A percentile compares a stretch with the other conserved stretches of the same genome.
These are phyloP conservation scores for Ancistrus triradiatus DNA, from an alignment of 2,113 vertebrate genomes.

Conservation along the genomic window DNA sequence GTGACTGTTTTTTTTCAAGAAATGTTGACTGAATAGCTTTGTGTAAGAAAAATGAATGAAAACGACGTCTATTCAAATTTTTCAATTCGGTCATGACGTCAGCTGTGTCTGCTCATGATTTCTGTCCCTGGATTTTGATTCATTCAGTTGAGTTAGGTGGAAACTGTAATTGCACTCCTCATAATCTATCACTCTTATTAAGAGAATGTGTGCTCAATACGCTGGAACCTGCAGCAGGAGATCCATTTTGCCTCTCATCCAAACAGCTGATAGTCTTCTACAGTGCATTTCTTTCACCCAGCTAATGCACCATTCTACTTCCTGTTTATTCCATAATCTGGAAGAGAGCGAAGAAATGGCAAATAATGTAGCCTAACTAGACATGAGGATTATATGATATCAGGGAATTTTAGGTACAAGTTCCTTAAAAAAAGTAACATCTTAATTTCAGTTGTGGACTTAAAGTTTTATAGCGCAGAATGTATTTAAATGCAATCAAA, in stretches of 20 bases:
- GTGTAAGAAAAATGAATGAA: conserved; percentile 41
- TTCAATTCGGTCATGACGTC: conserved; percentile 39
- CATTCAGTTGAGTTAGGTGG: conserved; percentile 47
- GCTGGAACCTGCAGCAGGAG: conserved; percentile 41
- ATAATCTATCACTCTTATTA: conserved; percentile 42
- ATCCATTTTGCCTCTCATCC: conserved; percentile 14
- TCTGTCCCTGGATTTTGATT: conserved; percentile 9
- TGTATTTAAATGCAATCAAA: conserved; percentile 75
- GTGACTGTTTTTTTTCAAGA: conserved; percentile 62
- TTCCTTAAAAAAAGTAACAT: conserved; percentile 63
- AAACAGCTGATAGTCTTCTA: conserved; percentile 24
- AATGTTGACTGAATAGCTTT: conserved; percentile 53
- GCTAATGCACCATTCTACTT: conserved; percentile 44
- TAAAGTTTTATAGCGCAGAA: conserved; percentile 77
- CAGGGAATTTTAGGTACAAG: conserved; percentile 74
- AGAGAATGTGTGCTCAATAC: conserved; percentile 40
- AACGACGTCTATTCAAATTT: conserved; percentile 46
- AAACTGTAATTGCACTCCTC: conserved; percentile 48
- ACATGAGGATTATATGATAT: conserved; percentile 70
- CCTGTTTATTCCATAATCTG: conserved; percentile 4
- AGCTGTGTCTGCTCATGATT: conserved; percentile 52
- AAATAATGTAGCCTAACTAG: conserved; percentile 51
- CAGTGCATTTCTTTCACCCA: conserved; percentile 35
- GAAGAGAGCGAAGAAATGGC: conserved; percentile 19
- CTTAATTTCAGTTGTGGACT: conserved; percentile 67